Evolutionary conservation across 2,888 invertebrate genomes (phyloP).

Genomic region (Bursaphelenchus okinawaensis): DNA sequence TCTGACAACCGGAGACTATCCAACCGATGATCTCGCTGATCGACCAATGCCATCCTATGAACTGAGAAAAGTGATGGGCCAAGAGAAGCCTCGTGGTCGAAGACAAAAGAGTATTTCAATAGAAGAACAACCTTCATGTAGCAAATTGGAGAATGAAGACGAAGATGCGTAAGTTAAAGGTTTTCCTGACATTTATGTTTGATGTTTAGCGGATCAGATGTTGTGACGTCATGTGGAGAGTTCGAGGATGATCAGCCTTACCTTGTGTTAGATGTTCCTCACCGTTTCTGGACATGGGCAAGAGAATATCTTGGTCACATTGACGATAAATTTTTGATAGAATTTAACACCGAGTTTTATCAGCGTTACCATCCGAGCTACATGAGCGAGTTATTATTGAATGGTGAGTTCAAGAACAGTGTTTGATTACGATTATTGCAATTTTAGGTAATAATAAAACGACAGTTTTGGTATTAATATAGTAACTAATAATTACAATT

Average conservation of each 20-base stretch:
- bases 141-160: constrained; percentile 14
- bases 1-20: constrained; percentile 26
- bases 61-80: background rate
- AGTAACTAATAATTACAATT: too few relatives aligned
- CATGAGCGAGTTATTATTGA: background rate
- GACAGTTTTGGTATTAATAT: too few relatives aligned
- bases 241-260: constrained; percentile 18
- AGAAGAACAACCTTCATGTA: constrained; percentile 8
- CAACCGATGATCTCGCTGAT: constrained; percentile 19
- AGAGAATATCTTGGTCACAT: constrained; percentile 21
- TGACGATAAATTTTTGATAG: constrained; percentile 12
- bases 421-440: too few relatives aligned
- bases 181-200: too few relatives aligned
- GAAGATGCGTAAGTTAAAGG: constrained; percentile 18
- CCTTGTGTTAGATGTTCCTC: constrained; percentile 26
- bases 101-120: background rate
- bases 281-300: constrained; percentile 30
- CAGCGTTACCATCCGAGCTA: background rate
- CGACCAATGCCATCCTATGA: constrained; percentile 21
- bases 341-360: background rate
- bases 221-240: constrained; percentile 14
- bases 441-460: too few relatives aligned
- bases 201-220: constrained; percentile 11
- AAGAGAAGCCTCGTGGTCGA: background rate
- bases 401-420: background rate